phyloP scores from a whole-genome alignment of 2,113 vertebrate genomes.

The Caretta caretta region DNA sequence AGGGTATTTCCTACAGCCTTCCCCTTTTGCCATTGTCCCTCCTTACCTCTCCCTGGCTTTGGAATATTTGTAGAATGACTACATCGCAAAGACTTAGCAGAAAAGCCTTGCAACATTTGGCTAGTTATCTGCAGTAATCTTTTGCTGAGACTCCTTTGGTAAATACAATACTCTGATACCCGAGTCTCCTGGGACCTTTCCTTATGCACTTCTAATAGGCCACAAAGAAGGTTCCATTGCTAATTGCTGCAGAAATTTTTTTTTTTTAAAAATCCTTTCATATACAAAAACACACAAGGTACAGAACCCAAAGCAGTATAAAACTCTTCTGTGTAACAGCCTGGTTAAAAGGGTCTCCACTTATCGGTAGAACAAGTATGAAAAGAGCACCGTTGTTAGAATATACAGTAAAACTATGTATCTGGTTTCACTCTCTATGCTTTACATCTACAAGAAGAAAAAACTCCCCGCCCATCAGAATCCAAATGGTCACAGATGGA shows the following conservation, averaged over 20 bases:
- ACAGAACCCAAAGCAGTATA: slow-evolving; percentile 76
- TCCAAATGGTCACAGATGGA: slow-evolving; percentile 2
- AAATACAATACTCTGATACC: slow-evolving; percentile 54
- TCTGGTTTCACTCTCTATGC: slow-evolving; percentile 51
- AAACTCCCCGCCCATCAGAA: slow-evolving; percentile 19
- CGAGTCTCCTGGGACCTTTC: background rate
- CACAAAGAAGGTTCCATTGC: slow-evolving; percentile 68
- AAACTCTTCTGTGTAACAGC: slow-evolving; percentile 73
- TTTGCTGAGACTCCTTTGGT: slow-evolving; percentile 73
- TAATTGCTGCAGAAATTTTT: slow-evolving; percentile 56
- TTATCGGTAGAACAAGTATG: slow-evolving; percentile 76
- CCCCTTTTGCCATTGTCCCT: background rate
- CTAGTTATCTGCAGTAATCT: slow-evolving; percentile 65
- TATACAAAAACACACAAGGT: slow-evolving; percentile 78
- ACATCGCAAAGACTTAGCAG: slow-evolving; percentile 64
- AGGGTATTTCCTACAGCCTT: background rate
- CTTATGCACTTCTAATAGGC: slow-evolving; percentile 55
- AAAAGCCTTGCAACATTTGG: slow-evolving; percentile 64
- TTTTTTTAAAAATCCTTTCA: slow-evolving; percentile 72
- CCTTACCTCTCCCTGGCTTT: slow-evolving; percentile 39
- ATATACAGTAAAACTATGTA: slow-evolving; percentile 62
- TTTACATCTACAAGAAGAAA: slow-evolving; percentile 44
- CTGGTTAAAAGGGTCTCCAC: slow-evolving; percentile 73
- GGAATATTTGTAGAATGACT: slow-evolving; percentile 40
- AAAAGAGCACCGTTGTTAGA: slow-evolving; percentile 79